Evolutionary conservation across 2,888 invertebrate genomes (phyloP), one percentile per base, ranked within the genome.

Genomic region (Phragmatobia fuliginosa): DNA sequence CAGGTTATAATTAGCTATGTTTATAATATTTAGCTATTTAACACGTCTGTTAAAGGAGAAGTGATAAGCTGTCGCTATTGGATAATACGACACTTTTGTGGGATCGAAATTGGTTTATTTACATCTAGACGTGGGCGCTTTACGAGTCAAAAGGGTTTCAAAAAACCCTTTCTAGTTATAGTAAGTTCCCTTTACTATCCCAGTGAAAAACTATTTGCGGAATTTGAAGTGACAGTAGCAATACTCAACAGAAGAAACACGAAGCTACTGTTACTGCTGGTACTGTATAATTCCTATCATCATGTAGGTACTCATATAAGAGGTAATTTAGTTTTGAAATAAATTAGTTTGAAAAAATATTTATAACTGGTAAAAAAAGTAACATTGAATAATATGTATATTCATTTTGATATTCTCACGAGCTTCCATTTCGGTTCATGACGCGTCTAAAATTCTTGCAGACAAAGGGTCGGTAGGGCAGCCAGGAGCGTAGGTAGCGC

Each of bases 401-500:
- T 87, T 85, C 81, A 85, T 89, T 88, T 83, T 89, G 83, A 86
- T 87, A 90, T 90, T 92, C 91, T 90, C 90, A 88, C 88, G 87
- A 85, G 87, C 85, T 90, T 88, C 88, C 86, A 92, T 90, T 66
- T 87, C 90, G 85, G 87, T 88, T 87, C 89, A 89, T 94, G 94
- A 94, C 94, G 89, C 79, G 88, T 88, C 87, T 85, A 90, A 93
- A 93, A 92, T 92, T 90, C 90, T 85, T 84, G 81, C 76, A 89
- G 89, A 93, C 92, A 93, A 93, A 92, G 86, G 88, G 76, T 87
- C 84, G 84, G 86, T 84, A 85, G 86, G 84, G 88, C 85, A 85
- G 85, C 86, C 82, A 83, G 90, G 88, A 91, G 90, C 91, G 94
- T 93, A 94, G 94, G 94, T 93, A 95, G 92, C 78, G 84, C 83